phyloP scores from a whole-genome alignment of 2,113 vertebrate genomes.

The Cyanoliseus patagonus region DNA sequence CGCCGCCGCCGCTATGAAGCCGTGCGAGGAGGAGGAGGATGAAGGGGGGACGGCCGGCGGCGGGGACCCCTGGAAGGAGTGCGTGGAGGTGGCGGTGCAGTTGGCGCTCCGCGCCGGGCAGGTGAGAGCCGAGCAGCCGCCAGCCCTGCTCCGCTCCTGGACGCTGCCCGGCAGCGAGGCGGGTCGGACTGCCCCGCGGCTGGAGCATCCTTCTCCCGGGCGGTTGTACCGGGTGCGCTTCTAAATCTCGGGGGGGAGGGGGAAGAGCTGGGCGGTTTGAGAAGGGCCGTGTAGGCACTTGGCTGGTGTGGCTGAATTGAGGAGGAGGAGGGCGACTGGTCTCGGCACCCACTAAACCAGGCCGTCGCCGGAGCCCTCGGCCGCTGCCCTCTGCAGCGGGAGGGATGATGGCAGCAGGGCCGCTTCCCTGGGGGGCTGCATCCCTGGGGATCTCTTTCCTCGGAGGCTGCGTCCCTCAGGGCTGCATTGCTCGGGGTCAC shows the following conservation, averaged over 20 bases:
- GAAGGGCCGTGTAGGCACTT: not conserved
- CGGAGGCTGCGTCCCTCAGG: not conserved
- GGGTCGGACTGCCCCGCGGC: not conserved
- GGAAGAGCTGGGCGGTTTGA: not conserved
- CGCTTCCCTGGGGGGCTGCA: not conserved
- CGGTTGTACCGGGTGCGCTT: not conserved
- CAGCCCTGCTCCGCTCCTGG: not conserved
- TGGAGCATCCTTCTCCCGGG: not conserved
- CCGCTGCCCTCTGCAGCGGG: not conserved
- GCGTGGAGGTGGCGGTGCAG: slow-evolving; percentile 74
- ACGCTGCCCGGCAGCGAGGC: not conserved
- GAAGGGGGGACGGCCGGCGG: not conserved
- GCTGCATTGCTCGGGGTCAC: not conserved
- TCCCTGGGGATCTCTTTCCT: too few species aligned
- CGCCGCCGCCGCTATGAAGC: slow-evolving; percentile 56
- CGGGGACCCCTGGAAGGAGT: slow-evolving; percentile 72
- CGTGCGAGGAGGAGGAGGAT: slow-evolving; percentile 7
- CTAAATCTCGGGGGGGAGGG: not conserved
- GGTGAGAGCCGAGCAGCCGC: slow-evolving; percentile 49
- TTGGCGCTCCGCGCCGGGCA: slow-evolving; percentile 76
- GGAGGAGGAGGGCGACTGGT: not conserved
- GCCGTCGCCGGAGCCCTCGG: not conserved
- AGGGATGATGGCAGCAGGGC: not conserved
- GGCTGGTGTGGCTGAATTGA: not conserved
- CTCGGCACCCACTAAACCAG: not conserved